Evolutionary conservation across 2,888 invertebrate genomes (phyloP).

Genomic region (Bellardia pandia): DNA sequence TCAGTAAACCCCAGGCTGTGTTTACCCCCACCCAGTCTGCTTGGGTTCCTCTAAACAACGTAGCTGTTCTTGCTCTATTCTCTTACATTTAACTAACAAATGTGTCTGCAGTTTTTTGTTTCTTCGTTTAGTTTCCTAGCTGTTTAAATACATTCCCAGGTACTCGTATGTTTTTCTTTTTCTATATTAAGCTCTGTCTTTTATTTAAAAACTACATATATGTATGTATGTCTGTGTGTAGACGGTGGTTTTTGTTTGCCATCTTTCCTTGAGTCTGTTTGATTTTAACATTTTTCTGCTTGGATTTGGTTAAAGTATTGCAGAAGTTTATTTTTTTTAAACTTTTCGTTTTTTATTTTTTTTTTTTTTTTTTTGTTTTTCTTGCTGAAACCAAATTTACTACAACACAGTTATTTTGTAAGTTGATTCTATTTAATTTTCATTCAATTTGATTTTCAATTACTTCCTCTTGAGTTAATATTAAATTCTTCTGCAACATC

Average conservation of each 20-base stretch:
- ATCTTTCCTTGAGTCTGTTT: slow-evolving; percentile 26
- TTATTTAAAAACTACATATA: neutral
- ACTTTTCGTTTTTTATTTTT: slow-evolving; percentile 36
- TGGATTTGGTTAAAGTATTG: slow-evolving; percentile 49
- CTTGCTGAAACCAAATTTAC: slow-evolving; percentile 59
- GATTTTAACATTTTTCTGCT: slow-evolving; percentile 48
- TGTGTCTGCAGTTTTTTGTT: slow-evolving; percentile 68
- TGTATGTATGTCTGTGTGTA: neutral
- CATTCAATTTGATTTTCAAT: slow-evolving; percentile 78
- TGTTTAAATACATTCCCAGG: slow-evolving; percentile 52
- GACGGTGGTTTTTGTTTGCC: neutral
- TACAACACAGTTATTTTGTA: slow-evolving; percentile 67
- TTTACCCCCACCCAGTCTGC: no score
- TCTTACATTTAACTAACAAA: slow-evolving; percentile 58
- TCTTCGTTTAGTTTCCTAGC: neutral
- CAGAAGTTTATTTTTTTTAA: slow-evolving; percentile 30
- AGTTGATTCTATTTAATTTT: slow-evolving; percentile 77
- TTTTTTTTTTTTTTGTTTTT: neutral
- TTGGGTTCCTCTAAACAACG: slow-evolving; percentile 9
- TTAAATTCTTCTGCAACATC: slow-evolving; percentile 49
- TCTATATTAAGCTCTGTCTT: neutral
- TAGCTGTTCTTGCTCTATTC: neutral
- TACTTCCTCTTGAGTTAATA: slow-evolving; percentile 75
- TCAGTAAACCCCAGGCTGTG: slow-evolving; percentile 26
- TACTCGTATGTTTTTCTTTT: slow-evolving; percentile 19